phyloP scores from a whole-genome alignment of 2,888 invertebrate genomes.

The Ypsolopha scabrella region DNA sequence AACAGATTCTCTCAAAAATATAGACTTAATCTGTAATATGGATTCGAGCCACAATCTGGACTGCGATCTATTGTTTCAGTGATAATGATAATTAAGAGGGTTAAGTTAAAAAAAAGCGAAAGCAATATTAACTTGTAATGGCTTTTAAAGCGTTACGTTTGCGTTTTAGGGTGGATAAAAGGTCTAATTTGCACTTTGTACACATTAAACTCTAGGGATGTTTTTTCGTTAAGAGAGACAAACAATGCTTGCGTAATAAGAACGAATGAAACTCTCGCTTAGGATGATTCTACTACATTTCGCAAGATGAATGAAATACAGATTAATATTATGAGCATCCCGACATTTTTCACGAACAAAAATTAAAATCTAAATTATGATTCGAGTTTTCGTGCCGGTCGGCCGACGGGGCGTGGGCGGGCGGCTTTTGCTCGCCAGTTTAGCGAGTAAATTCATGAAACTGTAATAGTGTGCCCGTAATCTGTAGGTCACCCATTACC shows the following conservation, averaged over 20 bases:
- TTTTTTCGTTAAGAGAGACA: not conserved
- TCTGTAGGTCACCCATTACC: not conserved
- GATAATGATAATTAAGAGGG: no score
- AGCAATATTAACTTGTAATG: no score
- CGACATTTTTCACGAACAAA: not conserved
- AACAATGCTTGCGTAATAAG: not conserved
- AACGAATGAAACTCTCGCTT: not conserved
- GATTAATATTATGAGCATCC: not conserved
- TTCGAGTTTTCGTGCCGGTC: not conserved
- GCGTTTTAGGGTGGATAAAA: not conserved
- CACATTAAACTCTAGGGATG: not conserved
- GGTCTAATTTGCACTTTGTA: not conserved
- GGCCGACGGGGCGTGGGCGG: not conserved
- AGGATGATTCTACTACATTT: slow-evolving; percentile 20
- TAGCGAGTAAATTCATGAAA: not conserved
- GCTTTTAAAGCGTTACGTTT: no score
- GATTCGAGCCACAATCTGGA: no score
- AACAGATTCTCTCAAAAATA: no score
- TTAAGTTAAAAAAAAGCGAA: no score
- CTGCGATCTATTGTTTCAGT: no score
- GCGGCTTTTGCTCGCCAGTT: not conserved
- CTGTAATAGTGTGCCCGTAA: not conserved
- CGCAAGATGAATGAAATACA: slow-evolving; percentile 21
- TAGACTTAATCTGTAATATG: no score
- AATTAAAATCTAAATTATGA: not conserved